A percentile compares a stretch with the other conserved stretches of the same genome.
Conservation (phyloP, 1,140 invertebrate genomes). For the Rhopalosiphum maidis region DNA sequence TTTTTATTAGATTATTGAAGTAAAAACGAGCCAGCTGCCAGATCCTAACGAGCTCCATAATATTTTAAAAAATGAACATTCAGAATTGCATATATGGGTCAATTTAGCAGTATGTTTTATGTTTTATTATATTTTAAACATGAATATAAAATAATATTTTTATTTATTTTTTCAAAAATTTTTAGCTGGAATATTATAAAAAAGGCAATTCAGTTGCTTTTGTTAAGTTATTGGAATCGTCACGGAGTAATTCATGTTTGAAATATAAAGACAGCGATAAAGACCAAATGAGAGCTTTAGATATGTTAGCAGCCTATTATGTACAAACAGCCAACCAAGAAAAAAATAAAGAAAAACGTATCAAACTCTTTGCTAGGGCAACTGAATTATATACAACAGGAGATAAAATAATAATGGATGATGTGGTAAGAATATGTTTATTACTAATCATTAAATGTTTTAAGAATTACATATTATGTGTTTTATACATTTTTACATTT, state of each 20-base stretch:
- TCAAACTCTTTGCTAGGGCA: slow-evolving; percentile 95
- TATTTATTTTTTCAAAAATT: slow-evolving; percentile 36
- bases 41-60: slow-evolving; percentile 93
- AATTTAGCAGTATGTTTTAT: slow-evolving; percentile 87
- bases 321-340: slow-evolving; percentile 95
- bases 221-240: slow-evolving; percentile 89
- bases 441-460: too few relatives aligned
- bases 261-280: slow-evolving; percentile 92
- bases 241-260: slow-evolving; percentile 83
- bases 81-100: slow-evolving; percentile 93
- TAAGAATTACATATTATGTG: neutral
- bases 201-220: slow-evolving; percentile 92
- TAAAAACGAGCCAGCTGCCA: slow-evolving; percentile 90
- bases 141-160: slow-evolving; percentile 6
- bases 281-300: slow-evolving; percentile 94
- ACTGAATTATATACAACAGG: slow-evolving; percentile 96
- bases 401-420: slow-evolving; percentile 99
- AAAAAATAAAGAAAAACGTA: slow-evolving; percentile 93
- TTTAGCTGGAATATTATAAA: slow-evolving; percentile 93
- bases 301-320: slow-evolving; percentile 97
- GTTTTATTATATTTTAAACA: slow-evolving; percentile 32
- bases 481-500: slow-evolving; percentile 60
- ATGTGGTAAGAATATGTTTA: slow-evolving; percentile 73
- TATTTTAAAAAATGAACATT: slow-evolving; percentile 92
- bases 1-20: slow-evolving; percentile 86